phyloP scores from a whole-genome alignment of 2,888 invertebrate genomes.

The Lasioglossum villosulum region DNA sequence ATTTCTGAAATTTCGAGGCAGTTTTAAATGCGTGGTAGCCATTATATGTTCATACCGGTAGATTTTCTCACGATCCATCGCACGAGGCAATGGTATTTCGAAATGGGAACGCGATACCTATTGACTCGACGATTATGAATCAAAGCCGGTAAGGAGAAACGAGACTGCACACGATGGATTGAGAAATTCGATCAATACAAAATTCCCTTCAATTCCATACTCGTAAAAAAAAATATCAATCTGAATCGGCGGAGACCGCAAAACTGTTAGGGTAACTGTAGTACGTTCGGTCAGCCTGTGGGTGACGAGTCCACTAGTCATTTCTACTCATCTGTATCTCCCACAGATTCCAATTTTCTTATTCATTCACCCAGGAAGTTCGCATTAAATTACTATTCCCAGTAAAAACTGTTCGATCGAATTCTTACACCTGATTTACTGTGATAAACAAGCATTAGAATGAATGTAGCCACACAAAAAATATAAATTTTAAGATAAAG shows the following conservation, averaged over 20 bases:
- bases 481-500: no score
- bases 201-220: not conserved
- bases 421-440: not conserved
- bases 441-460: no score
- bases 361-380: not conserved
- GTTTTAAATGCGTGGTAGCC: not conserved
- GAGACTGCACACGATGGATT: not conserved
- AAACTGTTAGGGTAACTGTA: not conserved
- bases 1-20: not conserved
- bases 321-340: not conserved
- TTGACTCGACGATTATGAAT: conserved; percentile 55
- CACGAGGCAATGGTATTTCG: conserved; percentile 54
- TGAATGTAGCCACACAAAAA: no score
- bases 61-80: conserved; percentile 62
- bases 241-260: not conserved
- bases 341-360: not conserved
- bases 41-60: conserved; percentile 15
- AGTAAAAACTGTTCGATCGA: not conserved
- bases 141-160: conserved; percentile 21
- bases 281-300: not conserved
- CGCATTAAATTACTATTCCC: not conserved
- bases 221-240: not conserved
- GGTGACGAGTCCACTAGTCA: not conserved
- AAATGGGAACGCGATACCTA: conserved; percentile 59
- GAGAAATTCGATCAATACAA: conserved; percentile 18